Evolutionary conservation across 2,797 vertebrate species (phyloP), one percentile per base, ranked within the genome.

Genomic region (Champsocephalus esox): DNA sequence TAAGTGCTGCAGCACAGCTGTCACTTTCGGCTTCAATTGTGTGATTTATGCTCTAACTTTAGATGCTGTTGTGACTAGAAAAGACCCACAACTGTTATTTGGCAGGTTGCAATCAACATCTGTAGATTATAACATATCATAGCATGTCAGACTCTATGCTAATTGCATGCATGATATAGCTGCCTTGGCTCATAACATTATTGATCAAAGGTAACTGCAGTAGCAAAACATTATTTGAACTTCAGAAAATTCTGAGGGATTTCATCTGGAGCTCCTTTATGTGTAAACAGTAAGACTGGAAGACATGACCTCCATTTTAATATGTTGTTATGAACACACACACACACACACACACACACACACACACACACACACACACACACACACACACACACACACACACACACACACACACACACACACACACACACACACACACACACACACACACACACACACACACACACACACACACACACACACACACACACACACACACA

Each of bases 321-420:
- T 75, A 34, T 75, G 70, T 44, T 64, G 54, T 74, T 52, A 19
- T 69, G 70, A 28, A 28, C 28, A 73, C 58, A 83, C 73, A 74
- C 54, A 62, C 56, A 66, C 21, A 56, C 58, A 28, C 28, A 5
- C 28, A 28, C 28, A 59, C 49, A 60, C 14, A 61, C 38, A n/a
- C 28, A 28, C 28, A 4, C 28, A 28, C 28, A 59, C 49, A 60
- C 14, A 61, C 28, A n/a, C 21, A 52, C 34, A 38, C 34, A 48
- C 46, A 59, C 49, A 60, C 14, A 61, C 38, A n/a, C 21, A 52
- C 34, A 38, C 34, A 48, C 46, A 72, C 50, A 82, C 70, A 71
- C 48, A 57, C 51, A 66, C n/a, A 54, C 57, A 56, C 51, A 57
- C n/a, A 60, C 38, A 16, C 49, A 60, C 14, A 61, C 38, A n/a